Evolutionary conservation across 2,888 invertebrate species (phyloP).

Genomic region (Nomada fabriciana): DNA sequence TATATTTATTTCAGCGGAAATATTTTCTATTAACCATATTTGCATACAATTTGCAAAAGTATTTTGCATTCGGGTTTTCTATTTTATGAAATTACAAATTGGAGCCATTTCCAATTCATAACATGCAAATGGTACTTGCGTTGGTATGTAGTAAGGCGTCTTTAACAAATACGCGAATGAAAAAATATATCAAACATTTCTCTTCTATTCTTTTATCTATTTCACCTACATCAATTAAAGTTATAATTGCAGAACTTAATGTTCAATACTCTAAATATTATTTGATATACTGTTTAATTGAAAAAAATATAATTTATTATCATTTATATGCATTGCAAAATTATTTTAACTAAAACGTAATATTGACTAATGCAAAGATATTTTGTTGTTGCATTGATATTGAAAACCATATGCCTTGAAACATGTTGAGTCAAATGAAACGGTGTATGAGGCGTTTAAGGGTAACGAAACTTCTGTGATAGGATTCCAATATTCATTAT

Average conservation of each 20-base stretch:
- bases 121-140: slow-evolving; percentile 21
- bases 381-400: not conserved
- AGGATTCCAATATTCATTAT: not conserved
- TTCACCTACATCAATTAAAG: not conserved
- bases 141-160: not conserved
- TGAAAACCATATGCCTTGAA: not conserved
- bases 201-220: not conserved
- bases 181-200: slow-evolving; percentile 5
- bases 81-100: slow-evolving; percentile 1
- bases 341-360: not conserved
- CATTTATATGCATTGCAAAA: not conserved
- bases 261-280: not conserved
- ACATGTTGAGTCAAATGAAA: not conserved
- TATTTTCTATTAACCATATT: not conserved
- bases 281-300: not conserved
- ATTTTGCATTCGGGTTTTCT: not conserved
- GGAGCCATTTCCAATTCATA: slow-evolving; percentile 29
- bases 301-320: not conserved
- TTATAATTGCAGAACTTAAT: not conserved
- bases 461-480: not conserved
- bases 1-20: not conserved
- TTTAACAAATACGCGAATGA: slow-evolving; percentile 21
- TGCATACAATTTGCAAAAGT: slow-evolving; percentile 7
- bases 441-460: not conserved
- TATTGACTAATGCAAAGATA: not conserved